phyloP scores from a whole-genome alignment of 2,888 invertebrate species.

The Phymatocera aterrima region DNA sequence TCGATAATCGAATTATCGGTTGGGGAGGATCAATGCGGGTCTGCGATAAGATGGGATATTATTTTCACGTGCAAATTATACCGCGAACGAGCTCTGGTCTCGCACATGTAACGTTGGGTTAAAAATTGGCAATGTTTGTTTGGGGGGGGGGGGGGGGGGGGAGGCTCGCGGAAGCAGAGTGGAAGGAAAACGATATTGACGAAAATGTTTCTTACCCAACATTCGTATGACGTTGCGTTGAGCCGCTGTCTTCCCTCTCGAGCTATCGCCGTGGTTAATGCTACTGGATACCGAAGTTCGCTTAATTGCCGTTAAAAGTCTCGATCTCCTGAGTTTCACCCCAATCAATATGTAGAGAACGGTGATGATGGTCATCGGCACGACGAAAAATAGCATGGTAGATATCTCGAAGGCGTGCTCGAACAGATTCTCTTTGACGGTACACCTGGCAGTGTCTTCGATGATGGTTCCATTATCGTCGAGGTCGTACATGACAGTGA shows the following conservation, averaged over 20 bases:
- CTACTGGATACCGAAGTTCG: constrained; percentile 77
- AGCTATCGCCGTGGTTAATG: constrained; percentile 76
- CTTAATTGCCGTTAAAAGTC: constrained; percentile 75
- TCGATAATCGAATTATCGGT: no score
- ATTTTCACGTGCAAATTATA: no score
- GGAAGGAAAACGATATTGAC: no score
- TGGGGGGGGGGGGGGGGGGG: no score
- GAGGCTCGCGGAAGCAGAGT: no score
- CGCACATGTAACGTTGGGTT: no score
- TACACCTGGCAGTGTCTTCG: constrained; percentile 78
- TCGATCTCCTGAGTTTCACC: constrained; percentile 82
- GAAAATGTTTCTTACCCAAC: constrained; percentile 85
- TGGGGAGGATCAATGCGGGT: no score
- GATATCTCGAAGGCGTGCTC: constrained; percentile 88
- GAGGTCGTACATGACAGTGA: constrained; percentile 80
- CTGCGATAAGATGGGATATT: no score
- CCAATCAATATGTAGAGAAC: constrained; percentile 89
- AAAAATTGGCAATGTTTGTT: no score
- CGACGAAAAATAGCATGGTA: constrained; percentile 88
- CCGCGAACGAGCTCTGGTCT: no score
- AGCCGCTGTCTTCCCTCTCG: constrained; percentile 75
- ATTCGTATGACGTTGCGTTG: constrained; percentile 84
- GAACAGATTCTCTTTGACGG: constrained; percentile 78
- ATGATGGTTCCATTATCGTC: constrained; percentile 72
- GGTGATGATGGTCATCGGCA: constrained; percentile 91